These are phyloP conservation scores for Calonectris borealis DNA, from an alignment of 2,113 vertebrate species.

Conservation along the genomic window DNA sequence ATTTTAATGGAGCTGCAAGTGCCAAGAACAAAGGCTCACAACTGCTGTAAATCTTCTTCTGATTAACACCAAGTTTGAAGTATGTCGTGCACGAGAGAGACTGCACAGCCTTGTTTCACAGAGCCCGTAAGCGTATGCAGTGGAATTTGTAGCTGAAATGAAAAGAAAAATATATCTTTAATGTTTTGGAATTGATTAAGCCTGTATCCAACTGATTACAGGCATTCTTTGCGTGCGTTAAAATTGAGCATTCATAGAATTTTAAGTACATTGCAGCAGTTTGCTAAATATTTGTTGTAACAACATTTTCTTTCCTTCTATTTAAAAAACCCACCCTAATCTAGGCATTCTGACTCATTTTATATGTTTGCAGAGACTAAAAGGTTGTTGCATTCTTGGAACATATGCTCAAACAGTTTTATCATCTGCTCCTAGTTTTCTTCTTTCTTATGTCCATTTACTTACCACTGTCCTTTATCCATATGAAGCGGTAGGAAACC, in stretches of 20 bases:
- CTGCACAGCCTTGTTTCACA: neutral
- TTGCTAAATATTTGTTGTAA: conserved; percentile 29
- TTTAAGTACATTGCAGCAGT: neutral
- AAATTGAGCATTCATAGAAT: conserved; percentile 18
- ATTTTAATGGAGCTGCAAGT: conserved; percentile 31
- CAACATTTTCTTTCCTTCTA: neutral
- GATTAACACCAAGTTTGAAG: neutral
- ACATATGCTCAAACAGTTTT: neutral
- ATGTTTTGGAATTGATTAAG: conserved; percentile 20
- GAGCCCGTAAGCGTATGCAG: neutral
- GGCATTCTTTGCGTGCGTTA: neutral
- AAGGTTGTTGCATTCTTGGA: conserved; percentile 8
- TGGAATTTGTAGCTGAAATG: conserved; percentile 3
- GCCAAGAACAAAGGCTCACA: conserved; percentile 29
- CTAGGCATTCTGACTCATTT: conserved; percentile 4
- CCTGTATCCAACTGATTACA: neutral
- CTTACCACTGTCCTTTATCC: neutral
- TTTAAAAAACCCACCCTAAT: neutral
- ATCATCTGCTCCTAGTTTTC: neutral
- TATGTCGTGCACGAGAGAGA: neutral
- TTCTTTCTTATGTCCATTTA: neutral
- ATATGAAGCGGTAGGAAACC: neutral
- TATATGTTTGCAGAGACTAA: neutral
- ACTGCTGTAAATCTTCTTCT: conserved; percentile 28
- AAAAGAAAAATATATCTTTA: neutral